Conservation (phyloP, 2,797 vertebrate genomes). For the Pipistrellus pygmaeus region DNA sequence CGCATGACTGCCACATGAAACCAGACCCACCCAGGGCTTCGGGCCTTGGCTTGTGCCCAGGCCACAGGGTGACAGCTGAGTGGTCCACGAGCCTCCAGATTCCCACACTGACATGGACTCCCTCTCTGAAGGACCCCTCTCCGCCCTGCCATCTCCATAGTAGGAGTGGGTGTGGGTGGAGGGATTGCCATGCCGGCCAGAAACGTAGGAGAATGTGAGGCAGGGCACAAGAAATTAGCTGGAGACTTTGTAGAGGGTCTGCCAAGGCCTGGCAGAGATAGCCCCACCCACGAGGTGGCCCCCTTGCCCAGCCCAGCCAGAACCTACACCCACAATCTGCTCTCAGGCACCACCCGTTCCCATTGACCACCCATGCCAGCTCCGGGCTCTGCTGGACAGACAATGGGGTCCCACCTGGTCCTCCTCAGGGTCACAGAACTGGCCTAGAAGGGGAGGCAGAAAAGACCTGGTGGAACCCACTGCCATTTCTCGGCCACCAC, state of each 20-base stretch:
- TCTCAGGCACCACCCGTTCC: background rate
- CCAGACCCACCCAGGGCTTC: background rate
- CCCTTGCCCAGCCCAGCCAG: fast-evolving
- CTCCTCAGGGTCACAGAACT: background rate
- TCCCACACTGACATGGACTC: background rate
- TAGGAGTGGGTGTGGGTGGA: background rate
- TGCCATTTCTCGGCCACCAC: background rate
- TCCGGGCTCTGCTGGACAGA: background rate
- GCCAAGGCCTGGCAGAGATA: background rate
- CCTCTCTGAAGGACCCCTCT: background rate
- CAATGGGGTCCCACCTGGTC: background rate
- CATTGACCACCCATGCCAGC: background rate
- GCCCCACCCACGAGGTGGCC: fast-evolving
- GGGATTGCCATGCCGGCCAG: background rate
- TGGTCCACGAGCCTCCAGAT: background rate
- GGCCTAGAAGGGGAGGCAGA: background rate
- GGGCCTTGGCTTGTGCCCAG: background rate
- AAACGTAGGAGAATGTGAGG: background rate
- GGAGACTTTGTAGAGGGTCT: background rate
- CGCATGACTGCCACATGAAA: fast-evolving
- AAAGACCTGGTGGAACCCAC: background rate
- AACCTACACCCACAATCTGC: background rate
- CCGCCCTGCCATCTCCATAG: background rate
- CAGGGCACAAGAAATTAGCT: background rate
- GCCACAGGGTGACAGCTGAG: background rate